phyloP scores from a whole-genome alignment of 1,140 invertebrate species.

The Hydropsyche tenuis region DNA sequence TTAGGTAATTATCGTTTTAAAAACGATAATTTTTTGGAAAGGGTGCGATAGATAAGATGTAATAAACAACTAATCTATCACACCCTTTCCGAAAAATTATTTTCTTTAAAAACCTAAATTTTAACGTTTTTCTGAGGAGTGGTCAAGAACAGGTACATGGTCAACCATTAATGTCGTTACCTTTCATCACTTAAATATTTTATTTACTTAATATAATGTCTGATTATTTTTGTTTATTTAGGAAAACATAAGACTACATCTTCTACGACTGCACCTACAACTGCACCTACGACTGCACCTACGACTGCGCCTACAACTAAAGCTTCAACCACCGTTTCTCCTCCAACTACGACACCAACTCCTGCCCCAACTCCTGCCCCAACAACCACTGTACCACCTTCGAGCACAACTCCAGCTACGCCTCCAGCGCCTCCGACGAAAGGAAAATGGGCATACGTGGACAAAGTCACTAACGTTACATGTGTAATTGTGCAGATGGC shows the following conservation, averaged over 20 bases:
- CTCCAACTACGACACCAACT: conserved; percentile 34
- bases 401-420: conserved; percentile 51
- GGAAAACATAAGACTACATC: neutral
- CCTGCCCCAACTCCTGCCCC: conserved; percentile 51
- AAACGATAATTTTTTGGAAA: no score
- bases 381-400: conserved; percentile 53
- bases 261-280: neutral
- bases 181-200: no score
- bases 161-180: no score
- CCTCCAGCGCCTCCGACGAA: conserved; percentile 59
- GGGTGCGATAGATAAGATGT: no score
- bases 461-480: conserved; percentile 57
- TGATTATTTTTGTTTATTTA: no score
- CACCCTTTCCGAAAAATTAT: no score
- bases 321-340: conserved; percentile 4
- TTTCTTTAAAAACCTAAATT: no score
- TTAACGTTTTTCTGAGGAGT: no score
- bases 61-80: no score
- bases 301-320: conserved; percentile 3
- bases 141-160: no score
- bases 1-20: no score
- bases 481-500: conserved; percentile 71
- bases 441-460: conserved; percentile 63
- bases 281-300: neutral
- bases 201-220: no score